Base-by-base conservation (phyloP, 2,797 vertebrate genomes). In the Notamacropus eugenii region DNA sequence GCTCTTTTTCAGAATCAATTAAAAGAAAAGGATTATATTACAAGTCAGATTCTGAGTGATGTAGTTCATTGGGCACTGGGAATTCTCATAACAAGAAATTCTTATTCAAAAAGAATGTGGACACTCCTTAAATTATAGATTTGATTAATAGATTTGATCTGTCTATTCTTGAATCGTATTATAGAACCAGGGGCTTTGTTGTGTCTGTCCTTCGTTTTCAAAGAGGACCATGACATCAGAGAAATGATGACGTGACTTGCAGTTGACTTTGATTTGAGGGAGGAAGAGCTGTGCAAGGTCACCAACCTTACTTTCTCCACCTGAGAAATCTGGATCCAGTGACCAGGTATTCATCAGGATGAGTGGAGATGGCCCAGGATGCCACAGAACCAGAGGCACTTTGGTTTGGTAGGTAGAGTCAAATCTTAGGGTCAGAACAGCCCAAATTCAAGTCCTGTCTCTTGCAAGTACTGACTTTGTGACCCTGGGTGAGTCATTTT, bases 41-140 rank as follows among this genome's bases (percentile, higher is more conserved):
- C 13, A 87, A 19, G 0, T 5, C 0, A 16, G 5, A 31, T 27
- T 13, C 55, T 31, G 57, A 54, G 29, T 74, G 59, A 74, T 46
- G 46, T 62, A 5, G 13, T 16, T 87, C 74, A 50, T 46, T 28
- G 24, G 40, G 40, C 40, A 87, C 40, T 28, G 24, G 13, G 24
- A 87, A 87, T 87, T 50, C 40, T 27, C 40, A 50, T 91, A 46
- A n/a, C 56, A 94, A 90, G 93, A 22, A 55, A 29, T 54, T 52
- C 57, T 94, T 93, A 92, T 90, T 92, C 92, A 93, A 40, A 92
- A 96, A 50, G 58, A 12, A 94, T 55, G 82, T 58, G 54, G 19
- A 28, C 91, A 93, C 92, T 62, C 31, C 22, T 94, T 58, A 55
- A 87, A 52, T 94, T 74, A 58, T 46, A 46, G 46, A 46, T 11